Percentiles rank a stretch among this genome's conserved stretches.
Evolutionary conservation across 2,888 invertebrate genomes (phyloP).

Genomic region (Drosophila barbarae): DNA sequence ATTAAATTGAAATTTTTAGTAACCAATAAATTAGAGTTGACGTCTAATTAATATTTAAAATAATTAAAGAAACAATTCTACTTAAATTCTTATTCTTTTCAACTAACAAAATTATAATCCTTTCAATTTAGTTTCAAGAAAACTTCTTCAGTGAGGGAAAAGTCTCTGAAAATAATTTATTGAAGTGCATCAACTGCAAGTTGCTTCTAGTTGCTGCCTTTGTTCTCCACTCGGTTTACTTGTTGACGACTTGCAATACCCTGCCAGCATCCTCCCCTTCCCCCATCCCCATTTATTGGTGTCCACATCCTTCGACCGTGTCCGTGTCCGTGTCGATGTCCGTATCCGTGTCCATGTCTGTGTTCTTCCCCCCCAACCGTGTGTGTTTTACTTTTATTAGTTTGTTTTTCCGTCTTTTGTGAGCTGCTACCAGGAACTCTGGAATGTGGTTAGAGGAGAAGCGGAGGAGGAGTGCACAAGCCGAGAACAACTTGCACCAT

Average conservation of each 20-base stretch:
- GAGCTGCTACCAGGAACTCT: conserved; percentile 7
- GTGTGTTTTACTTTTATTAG: conserved; percentile 62
- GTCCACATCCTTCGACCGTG: conserved; percentile 24
- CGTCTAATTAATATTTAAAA: too few species aligned
- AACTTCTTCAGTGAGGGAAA: neutral
- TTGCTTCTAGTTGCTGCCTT: conserved; percentile 36
- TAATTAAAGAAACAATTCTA: neutral
- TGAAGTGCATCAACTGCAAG: conserved; percentile 12
- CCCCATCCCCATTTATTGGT: conserved; percentile 21
- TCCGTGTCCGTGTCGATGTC: conserved; percentile 21
- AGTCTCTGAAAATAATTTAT: conserved; percentile 9
- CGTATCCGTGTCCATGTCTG: conserved; percentile 29
- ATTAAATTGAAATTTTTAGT: neutral
- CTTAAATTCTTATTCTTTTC: neutral
- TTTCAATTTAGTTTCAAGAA: neutral
- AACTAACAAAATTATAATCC: neutral
- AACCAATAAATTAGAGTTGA: neutral
- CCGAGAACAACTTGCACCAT: conserved; percentile 49
- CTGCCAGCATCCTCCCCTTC: neutral
- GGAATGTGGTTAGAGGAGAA: conserved; percentile 1
- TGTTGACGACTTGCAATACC: conserved; percentile 43
- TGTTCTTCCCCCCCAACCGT: conserved; percentile 33
- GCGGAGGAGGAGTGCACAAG: neutral
- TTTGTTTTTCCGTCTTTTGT: conserved; percentile 58
- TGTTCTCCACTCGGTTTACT: conserved; percentile 50